Evolutionary conservation across 92 coral and sea anemone species (phyloP).

Genomic region (Pocillopora meandrina): DNA sequence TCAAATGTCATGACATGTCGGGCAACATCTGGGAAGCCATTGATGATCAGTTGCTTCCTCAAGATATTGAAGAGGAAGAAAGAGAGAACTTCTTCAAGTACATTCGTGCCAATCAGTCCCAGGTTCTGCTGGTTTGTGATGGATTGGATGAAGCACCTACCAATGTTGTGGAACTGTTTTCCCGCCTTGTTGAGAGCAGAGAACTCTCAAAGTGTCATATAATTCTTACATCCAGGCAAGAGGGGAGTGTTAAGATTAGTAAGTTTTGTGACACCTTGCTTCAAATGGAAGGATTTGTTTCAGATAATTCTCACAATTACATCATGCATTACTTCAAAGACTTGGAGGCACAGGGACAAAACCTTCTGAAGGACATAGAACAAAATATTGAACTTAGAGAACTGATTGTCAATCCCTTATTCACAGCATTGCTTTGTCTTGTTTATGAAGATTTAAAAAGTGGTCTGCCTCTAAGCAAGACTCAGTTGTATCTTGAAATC

Average conservation of each 20-base stretch:
- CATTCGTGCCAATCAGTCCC: constrained; percentile 8
- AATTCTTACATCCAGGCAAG: constrained; percentile 22
- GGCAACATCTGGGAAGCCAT: constrained; percentile 36
- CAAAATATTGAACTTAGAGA: background rate
- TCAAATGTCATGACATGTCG: constrained; percentile 29
- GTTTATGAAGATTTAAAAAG: constrained; percentile 7
- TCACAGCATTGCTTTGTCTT: constrained; percentile 8
- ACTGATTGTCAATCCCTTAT: constrained; percentile 13
- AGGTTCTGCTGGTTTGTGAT: constrained; percentile 19
- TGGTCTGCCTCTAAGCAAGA: background rate
- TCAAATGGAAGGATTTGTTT: constrained; percentile 13
- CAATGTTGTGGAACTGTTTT: background rate
- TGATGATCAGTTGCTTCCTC: constrained; percentile 31
- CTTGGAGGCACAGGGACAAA: background rate
- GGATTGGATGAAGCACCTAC: constrained; percentile 30
- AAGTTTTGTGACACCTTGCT: constrained; percentile 12
- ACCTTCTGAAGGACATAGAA: background rate
- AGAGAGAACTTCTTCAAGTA: constrained; percentile 16
- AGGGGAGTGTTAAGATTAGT: background rate
- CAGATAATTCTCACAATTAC: background rate
- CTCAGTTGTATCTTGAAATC: constrained; percentile 3
- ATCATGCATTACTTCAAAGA: constrained; percentile 8
- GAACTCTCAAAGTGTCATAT: constrained; percentile 16
- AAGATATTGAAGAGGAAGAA: constrained; percentile 5
- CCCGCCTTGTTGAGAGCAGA: constrained; percentile 16